Conservation (phyloP, 2,888 invertebrate genomes). For the Pterostichus niger region DNA sequence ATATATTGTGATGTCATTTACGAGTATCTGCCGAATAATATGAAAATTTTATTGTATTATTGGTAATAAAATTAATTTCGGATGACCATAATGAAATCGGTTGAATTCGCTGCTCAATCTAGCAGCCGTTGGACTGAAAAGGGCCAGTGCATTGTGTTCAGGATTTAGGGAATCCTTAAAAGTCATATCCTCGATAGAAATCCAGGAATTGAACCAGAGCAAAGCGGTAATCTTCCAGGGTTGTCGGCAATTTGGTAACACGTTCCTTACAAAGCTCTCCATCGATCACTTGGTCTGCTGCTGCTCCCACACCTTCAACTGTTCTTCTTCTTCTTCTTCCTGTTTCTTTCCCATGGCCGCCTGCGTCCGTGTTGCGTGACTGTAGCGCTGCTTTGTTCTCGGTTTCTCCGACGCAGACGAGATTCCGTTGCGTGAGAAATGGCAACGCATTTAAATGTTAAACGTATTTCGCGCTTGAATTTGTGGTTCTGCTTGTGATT, state of each 20-base stretch:
- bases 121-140: constrained; percentile 36
- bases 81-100: constrained; percentile 19
- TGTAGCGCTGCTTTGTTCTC: constrained; percentile 34
- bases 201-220: constrained; percentile 65
- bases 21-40: no score
- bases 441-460: constrained; percentile 58
- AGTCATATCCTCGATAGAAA: constrained; percentile 65
- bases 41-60: no score
- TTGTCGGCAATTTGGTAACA: constrained; percentile 75
- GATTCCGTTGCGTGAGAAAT: constrained; percentile 43
- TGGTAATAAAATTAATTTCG: background rate
- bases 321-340: constrained; percentile 26
- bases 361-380: constrained; percentile 34
- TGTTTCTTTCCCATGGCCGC: constrained; percentile 41
- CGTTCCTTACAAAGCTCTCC: constrained; percentile 73
- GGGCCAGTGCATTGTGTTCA: constrained; percentile 56
- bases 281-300: constrained; percentile 72
- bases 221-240: constrained; percentile 72
- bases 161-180: constrained; percentile 65
- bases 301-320: constrained; percentile 34
- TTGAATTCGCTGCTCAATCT: constrained; percentile 39
- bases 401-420: background rate
- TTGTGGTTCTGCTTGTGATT: constrained; percentile 42
- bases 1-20: no score
- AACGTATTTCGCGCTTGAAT: constrained; percentile 56